phyloP scores from a whole-genome alignment of 2,113 vertebrate genomes.

The Limnothrissa miodon region DNA sequence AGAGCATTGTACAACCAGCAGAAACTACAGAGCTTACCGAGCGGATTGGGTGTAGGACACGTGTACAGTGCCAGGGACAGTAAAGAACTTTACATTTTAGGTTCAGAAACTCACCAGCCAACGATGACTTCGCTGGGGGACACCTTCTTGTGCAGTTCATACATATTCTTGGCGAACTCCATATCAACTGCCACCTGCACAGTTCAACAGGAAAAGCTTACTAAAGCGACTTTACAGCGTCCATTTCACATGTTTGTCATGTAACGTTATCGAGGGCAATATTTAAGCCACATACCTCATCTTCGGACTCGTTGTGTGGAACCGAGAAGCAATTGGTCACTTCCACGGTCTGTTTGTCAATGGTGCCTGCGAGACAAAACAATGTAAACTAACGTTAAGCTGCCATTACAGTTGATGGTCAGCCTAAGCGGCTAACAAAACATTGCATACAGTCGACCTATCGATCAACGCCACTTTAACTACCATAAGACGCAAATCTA shows the following conservation, averaged over 20 bases:
- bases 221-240: neutral
- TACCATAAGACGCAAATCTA: neutral
- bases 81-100: too few species aligned
- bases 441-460: neutral
- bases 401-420: too few species aligned
- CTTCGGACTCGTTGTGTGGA: slow-evolving; percentile 97
- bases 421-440: neutral
- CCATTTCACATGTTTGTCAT: too few species aligned
- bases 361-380: slow-evolving; percentile 74
- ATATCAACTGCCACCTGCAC: slow-evolving; percentile 95
- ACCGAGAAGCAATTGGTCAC: slow-evolving; percentile 99
- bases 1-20: too few species aligned
- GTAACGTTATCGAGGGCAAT: too few species aligned
- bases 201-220: neutral
- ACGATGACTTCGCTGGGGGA: slow-evolving; percentile 94
- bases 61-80: neutral
- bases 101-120: slow-evolving; percentile 78
- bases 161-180: slow-evolving; percentile 99
- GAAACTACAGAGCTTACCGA: neutral
- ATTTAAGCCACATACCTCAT: slow-evolving; percentile 77
- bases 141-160: slow-evolving; percentile 96
- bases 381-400: too few species aligned
- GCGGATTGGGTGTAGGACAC: neutral
- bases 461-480: neutral
- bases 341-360: slow-evolving; percentile 94